Base-by-base conservation (phyloP, 2,888 invertebrate species). In the Lampropteryx suffumata region DNA sequence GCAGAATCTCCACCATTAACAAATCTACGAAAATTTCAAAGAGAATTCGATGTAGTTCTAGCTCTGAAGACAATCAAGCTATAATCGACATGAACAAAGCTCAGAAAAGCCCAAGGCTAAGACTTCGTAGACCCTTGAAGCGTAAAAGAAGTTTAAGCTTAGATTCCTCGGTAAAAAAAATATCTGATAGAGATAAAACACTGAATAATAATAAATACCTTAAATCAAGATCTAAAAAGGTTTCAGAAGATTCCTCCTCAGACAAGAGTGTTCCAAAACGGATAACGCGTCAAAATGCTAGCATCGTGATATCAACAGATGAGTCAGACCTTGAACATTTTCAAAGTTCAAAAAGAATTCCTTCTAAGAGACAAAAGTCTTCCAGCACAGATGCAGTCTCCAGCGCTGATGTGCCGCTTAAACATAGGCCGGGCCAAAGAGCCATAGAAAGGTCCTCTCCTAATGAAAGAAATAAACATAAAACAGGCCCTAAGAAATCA, bases 281-380 rank as follows among this genome's bases (percentile, higher is more conserved):
- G 2, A 32, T 2, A 0, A 8, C 14, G 9, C 17, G 33, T 7
- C 14, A 8, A 2, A 39, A 32, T 7, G 1, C 14, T 1, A 32
- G 33, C 17, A 2, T 39, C 4, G 39, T 46, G 0, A 21, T 39
- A 39, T 39, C 46, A 1, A 39, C 46, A 3, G 28, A 44, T n/a
- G 30, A 32, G 3, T 39, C 46, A 0, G 33, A 39, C 5, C 26
- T 33, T 3, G 27, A 43, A 11, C 0, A 10, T 4, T 17, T 17
- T 4, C 17, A 4, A 26, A 24, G 24, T 7, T 24, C 5, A 17
- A 17, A 34, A 10, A 9, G 26, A 36, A 11, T 11, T 29, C 21
- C 21, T 1, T 8, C 21, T 7, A 24, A 40, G 10, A 10, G 2
- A 36, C 8, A 11, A 8, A n/a, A 26, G 28, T 10, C 13, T 11